These are phyloP conservation scores for Ceryle rudis DNA, from an alignment of 2,797 vertebrate species.

Conservation along the genomic window DNA sequence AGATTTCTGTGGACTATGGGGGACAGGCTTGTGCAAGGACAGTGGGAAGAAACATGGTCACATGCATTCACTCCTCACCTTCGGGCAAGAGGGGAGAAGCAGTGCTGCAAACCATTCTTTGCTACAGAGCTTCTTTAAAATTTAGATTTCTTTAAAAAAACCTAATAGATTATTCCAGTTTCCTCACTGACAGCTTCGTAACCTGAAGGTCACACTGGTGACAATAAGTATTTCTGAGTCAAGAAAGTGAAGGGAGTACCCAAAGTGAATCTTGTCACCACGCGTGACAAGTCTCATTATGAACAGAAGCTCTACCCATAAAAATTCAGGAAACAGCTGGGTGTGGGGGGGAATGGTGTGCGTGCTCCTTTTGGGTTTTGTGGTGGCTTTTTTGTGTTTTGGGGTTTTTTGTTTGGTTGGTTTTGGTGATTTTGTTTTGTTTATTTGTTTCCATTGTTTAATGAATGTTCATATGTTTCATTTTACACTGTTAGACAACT, in stretches of 20 bases:
- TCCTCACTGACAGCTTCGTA: not conserved
- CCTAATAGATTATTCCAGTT: not conserved
- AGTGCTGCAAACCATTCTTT: not conserved
- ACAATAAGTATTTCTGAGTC: not conserved
- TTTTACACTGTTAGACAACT: not conserved
- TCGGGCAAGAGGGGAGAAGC: not conserved
- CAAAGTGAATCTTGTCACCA: not conserved
- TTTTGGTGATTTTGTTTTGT: not conserved
- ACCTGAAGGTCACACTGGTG: not conserved
- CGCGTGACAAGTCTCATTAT: rapidly evolving
- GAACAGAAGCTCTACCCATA: not conserved
- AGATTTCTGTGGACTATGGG: not conserved
- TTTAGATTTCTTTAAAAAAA: not conserved
- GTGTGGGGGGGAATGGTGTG: no score
- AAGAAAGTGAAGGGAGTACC: not conserved
- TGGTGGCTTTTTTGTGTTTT: no score
- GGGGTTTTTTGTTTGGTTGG: not conserved
- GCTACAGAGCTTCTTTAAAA: not conserved
- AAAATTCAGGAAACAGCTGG: not conserved
- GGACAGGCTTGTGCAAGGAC: not conserved
- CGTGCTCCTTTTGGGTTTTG: no score
- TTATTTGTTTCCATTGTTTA: not conserved
- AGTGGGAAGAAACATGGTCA: not conserved
- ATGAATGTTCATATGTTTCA: not conserved
- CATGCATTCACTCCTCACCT: not conserved